phyloP scores from a whole-genome alignment of 2,797 vertebrate genomes.

The Hirundo rustica region DNA sequence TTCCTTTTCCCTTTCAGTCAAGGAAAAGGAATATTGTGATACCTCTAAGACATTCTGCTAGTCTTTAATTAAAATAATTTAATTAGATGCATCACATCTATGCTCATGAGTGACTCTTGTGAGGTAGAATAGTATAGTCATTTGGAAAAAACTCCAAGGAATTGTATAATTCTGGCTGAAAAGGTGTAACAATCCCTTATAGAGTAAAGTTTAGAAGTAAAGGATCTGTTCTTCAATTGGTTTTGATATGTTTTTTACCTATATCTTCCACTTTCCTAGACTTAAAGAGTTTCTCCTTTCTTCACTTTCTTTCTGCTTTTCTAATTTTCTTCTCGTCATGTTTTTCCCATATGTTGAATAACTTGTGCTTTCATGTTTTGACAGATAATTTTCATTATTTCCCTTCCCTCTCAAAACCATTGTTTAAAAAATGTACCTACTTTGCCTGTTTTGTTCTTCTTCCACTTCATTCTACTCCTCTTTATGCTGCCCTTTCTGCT shows the following conservation, averaged over 20 bases:
- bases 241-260: not conserved
- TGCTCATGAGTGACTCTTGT: not conserved
- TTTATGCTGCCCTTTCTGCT: not conserved
- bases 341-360: not conserved
- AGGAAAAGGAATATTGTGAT: not conserved
- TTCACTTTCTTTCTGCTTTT: not conserved
- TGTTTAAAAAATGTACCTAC: not conserved
- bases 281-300: not conserved
- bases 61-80: not conserved
- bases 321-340: not conserved
- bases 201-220: not conserved
- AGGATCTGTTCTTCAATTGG: not conserved
- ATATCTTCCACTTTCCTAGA: not conserved
- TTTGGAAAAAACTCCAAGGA: fast-evolving
- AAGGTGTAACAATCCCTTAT: not conserved
- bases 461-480: not conserved
- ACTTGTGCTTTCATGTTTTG: not conserved
- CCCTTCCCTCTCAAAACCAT: not conserved
- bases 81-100: not conserved
- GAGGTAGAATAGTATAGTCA: not conserved
- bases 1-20: not conserved
- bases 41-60: not conserved
- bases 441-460: not conserved
- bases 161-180: not conserved
- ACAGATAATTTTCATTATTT: not conserved